These are phyloP conservation scores for Carcharodon carcharias DNA, from an alignment of 2,797 vertebrate species.

Conservation along the genomic window DNA sequence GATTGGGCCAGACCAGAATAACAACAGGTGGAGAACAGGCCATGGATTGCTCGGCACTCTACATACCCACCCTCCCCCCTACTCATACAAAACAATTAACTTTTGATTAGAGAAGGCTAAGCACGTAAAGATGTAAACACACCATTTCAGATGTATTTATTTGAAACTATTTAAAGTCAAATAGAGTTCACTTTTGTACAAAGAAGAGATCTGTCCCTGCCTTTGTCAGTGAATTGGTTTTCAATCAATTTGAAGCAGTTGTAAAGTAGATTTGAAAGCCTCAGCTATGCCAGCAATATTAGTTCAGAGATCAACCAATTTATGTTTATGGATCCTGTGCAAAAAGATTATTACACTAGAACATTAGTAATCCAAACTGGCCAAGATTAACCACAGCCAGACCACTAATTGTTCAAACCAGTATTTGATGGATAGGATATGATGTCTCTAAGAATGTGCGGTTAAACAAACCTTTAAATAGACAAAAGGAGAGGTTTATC, in stretches of 20 bases:
- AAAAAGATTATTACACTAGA: background rate
- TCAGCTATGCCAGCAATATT: background rate
- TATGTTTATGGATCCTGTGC: background rate
- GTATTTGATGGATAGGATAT: background rate
- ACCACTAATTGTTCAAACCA: background rate
- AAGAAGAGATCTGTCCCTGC: background rate
- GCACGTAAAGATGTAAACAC: background rate
- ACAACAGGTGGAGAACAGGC: constrained; percentile 38
- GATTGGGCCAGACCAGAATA: constrained; percentile 37
- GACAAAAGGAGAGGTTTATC: background rate
- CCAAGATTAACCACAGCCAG: background rate
- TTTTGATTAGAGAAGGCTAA: constrained; percentile 16
- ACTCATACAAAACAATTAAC: constrained; percentile 18
- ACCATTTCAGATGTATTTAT: constrained; percentile 22
- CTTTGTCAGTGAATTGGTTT: background rate
- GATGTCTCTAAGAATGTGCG: background rate
- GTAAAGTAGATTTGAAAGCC: background rate
- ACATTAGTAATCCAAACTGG: background rate
- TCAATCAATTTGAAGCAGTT: background rate
- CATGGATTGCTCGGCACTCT: constrained; percentile 15
- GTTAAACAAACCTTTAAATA: background rate
- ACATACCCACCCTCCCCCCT: background rate
- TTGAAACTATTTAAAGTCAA: constrained; percentile 14
- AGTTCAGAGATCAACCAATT: background rate
- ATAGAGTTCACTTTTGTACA: constrained; percentile 18